A percentile compares a stretch with the other conserved stretches of the same genome.
Conservation (phyloP, 2,888 invertebrate genomes). For the Orthonychiurus folsomi region DNA sequence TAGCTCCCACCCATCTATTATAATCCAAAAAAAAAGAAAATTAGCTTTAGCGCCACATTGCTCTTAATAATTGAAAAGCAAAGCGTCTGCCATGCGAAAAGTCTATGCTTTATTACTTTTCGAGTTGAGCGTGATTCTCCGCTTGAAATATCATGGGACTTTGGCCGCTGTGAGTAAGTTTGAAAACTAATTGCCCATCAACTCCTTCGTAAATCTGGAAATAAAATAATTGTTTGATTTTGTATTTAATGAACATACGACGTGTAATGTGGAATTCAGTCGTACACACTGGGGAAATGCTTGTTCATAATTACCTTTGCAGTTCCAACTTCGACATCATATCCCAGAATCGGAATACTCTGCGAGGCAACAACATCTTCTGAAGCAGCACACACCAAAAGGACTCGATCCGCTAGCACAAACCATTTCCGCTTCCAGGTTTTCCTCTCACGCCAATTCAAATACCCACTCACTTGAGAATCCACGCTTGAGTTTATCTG, state of each 20-base stretch:
- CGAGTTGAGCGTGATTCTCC: constrained; percentile 44
- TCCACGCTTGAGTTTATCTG: constrained; percentile 50
- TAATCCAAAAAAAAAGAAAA: constrained; percentile 1
- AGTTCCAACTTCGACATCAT: constrained; percentile 42
- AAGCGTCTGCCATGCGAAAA: too few species aligned
- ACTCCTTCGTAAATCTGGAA: constrained; percentile 45
- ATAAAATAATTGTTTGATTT: too few species aligned
- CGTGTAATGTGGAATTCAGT: too few species aligned
- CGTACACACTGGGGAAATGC: too few species aligned
- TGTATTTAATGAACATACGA: too few species aligned
- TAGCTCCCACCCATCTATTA: constrained; percentile 38
- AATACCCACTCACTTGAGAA: constrained; percentile 51
- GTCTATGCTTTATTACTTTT: constrained; percentile 42
- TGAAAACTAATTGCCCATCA: constrained; percentile 47
- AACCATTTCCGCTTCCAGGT: constrained; percentile 52
- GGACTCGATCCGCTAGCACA: constrained; percentile 51
- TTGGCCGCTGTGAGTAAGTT: constrained; percentile 47
- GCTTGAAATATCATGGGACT: constrained; percentile 47
- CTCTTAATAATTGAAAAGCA: too few species aligned
- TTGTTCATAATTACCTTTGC: constrained; percentile 17
- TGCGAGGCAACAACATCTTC: constrained; percentile 51
- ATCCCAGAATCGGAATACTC: constrained; percentile 50
- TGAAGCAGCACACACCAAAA: constrained; percentile 49
- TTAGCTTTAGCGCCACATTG: background rate
- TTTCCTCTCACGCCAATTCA: constrained; percentile 45